These are phyloP conservation scores for Drosophila lacteicornis DNA, from an alignment of 1,140 invertebrate genomes.

Conservation along the genomic window DNA sequence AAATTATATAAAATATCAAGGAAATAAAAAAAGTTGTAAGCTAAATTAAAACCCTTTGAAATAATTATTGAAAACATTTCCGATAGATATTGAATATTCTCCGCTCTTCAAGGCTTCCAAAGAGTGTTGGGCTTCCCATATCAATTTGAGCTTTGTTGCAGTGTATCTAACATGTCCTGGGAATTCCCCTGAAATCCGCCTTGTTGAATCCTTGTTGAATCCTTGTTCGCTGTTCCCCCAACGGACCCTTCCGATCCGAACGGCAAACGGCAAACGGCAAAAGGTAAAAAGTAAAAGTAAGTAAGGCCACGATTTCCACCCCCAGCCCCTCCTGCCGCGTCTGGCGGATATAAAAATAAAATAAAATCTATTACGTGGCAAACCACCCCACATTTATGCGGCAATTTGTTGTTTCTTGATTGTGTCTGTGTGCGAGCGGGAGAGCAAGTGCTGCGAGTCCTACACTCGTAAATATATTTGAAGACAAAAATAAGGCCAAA, in stretches of 20 bases:
- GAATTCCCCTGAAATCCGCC: conserved; percentile 60
- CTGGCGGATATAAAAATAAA: conserved; percentile 78
- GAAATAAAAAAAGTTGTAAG: background rate
- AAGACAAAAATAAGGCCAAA: no score
- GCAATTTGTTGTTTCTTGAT: conserved; percentile 84
- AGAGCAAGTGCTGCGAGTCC: background rate
- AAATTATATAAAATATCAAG: background rate
- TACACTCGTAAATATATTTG: background rate
- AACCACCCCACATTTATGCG: conserved; percentile 85
- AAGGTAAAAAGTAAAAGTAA: conserved; percentile 77
- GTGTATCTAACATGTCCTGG: conserved; percentile 51
- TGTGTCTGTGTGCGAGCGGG: conserved; percentile 65
- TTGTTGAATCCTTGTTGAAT: conserved; percentile 26
- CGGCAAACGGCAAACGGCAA: conserved; percentile 12
- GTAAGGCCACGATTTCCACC: conserved; percentile 51
- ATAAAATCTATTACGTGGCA: conserved; percentile 85
- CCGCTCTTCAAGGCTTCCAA: background rate
- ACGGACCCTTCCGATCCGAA: conserved; percentile 11
- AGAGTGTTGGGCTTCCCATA: background rate
- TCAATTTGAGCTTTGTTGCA: conserved; percentile 13
- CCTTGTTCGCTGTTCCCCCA: background rate
- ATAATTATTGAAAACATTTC: background rate
- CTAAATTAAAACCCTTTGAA: background rate
- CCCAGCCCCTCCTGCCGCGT: conserved; percentile 23
- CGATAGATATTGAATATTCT: no score